A percentile compares a stretch with the other conserved stretches of the same genome.
Evolutionary conservation across 1,140 invertebrate species (phyloP).

Genomic region (Euura saliciscinereae): DNA sequence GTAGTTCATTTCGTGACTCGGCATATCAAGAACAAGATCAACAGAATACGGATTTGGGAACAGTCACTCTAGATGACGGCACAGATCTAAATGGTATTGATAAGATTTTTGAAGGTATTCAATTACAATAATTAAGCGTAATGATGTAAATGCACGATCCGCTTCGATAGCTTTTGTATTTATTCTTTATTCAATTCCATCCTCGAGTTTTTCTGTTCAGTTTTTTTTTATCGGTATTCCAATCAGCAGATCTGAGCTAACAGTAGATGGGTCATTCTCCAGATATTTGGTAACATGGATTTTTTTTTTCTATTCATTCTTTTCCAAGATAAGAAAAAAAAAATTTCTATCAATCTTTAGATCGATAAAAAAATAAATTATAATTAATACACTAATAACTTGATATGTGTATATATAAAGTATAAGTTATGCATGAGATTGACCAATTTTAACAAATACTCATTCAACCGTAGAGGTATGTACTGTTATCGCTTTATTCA

Average conservation of each 20-base stretch:
- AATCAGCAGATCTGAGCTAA: conserved; percentile 24
- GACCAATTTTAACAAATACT: not conserved
- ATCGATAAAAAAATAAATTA: not conserved
- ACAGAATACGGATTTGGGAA: conserved; percentile 51
- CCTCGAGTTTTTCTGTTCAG: conserved; percentile 26
- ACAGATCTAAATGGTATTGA: conserved; percentile 75
- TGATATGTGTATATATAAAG: not conserved
- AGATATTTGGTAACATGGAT: conserved; percentile 22
- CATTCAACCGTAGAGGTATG: not conserved
- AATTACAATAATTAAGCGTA: conserved; percentile 44
- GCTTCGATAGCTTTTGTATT: conserved; percentile 37
- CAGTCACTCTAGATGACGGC: conserved; percentile 61
- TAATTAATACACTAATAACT: not conserved
- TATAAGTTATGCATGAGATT: not conserved
- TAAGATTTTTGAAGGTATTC: conserved; percentile 68
- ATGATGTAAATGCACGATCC: conserved; percentile 42
- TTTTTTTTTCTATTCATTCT: not conserved
- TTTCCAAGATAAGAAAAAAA: no score
- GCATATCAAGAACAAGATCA: conserved; percentile 61
- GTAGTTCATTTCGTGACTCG: conserved; percentile 82
- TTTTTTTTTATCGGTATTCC: conserved; percentile 27
- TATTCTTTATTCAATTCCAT: conserved; percentile 24
- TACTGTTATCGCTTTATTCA: not conserved
- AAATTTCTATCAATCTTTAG: not conserved
- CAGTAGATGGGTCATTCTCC: conserved; percentile 51